Conservation (phyloP, 2,113 vertebrate species). For the Elaphurus davidianus region DNA sequence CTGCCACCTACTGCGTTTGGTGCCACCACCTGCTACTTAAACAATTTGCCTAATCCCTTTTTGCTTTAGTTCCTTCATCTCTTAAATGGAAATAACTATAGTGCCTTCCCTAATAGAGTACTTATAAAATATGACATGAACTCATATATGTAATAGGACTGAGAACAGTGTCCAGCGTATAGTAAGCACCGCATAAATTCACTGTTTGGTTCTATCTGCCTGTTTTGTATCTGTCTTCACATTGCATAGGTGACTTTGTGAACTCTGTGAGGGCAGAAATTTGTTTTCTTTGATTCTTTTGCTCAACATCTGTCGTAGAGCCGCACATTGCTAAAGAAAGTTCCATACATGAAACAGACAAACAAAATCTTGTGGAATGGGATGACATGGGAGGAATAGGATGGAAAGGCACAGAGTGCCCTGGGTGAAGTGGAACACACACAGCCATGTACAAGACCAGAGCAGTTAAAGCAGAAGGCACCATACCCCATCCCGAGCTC, state of each 20-base stretch:
- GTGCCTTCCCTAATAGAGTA: neutral
- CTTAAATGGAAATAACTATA: neutral
- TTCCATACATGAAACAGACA: neutral
- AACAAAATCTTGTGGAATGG: neutral
- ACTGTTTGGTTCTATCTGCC: neutral
- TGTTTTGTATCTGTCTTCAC: neutral
- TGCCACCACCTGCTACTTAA: no score
- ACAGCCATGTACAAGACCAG: neutral
- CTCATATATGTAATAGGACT: neutral
- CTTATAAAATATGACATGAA: neutral
- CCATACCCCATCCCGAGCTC: accelerated
- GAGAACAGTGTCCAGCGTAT: neutral
- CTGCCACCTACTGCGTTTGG: neutral
- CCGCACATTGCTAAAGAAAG: neutral
- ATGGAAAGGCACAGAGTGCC: neutral
- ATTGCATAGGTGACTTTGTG: neutral
- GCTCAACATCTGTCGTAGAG: neutral
- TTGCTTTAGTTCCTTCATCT: neutral
- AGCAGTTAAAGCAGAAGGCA: neutral
- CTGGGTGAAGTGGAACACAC: neutral
- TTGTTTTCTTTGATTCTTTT: neutral
- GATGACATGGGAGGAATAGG: neutral
- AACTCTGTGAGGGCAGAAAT: neutral
- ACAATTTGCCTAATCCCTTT: neutral
- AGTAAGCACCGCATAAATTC: neutral